phyloP scores from a whole-genome alignment of 2,797 vertebrate genomes.

The Dicrostonyx torquatus region DNA sequence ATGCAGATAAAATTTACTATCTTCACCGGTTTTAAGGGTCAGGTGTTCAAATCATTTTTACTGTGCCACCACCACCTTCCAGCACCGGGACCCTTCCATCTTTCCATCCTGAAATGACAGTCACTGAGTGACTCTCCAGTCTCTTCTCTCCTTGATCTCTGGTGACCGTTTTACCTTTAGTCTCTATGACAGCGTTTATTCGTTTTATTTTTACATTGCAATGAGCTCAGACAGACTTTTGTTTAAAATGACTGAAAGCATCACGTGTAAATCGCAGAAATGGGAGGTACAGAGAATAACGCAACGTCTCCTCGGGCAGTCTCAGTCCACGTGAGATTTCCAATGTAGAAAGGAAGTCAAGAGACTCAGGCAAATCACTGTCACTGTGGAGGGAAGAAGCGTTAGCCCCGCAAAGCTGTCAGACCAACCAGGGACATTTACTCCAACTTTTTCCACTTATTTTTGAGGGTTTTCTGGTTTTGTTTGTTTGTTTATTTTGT shows the following conservation, averaged over 20 bases:
- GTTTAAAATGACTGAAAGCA: background rate
- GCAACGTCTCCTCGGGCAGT: background rate
- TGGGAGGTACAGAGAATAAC: background rate
- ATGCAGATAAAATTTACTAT: background rate
- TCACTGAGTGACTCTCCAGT: background rate
- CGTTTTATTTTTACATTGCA: background rate
- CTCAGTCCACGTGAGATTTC: background rate
- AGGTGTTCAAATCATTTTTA: background rate
- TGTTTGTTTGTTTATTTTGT: too few relatives aligned
- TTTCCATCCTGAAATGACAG: background rate
- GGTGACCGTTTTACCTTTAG: background rate
- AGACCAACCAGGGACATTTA: background rate
- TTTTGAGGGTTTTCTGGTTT: background rate
- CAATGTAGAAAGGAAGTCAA: background rate
- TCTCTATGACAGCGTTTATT: background rate
- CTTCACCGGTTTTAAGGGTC: background rate
- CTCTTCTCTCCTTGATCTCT: background rate
- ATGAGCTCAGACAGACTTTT: background rate
- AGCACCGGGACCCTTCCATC: background rate
- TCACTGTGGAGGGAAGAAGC: background rate
- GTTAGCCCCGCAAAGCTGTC: background rate
- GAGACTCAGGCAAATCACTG: background rate
- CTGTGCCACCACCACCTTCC: background rate
- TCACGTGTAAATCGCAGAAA: background rate
- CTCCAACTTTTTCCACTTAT: background rate